phyloP scores from a whole-genome alignment of 2,113 vertebrate genomes.

The Plecotus auritus region DNA sequence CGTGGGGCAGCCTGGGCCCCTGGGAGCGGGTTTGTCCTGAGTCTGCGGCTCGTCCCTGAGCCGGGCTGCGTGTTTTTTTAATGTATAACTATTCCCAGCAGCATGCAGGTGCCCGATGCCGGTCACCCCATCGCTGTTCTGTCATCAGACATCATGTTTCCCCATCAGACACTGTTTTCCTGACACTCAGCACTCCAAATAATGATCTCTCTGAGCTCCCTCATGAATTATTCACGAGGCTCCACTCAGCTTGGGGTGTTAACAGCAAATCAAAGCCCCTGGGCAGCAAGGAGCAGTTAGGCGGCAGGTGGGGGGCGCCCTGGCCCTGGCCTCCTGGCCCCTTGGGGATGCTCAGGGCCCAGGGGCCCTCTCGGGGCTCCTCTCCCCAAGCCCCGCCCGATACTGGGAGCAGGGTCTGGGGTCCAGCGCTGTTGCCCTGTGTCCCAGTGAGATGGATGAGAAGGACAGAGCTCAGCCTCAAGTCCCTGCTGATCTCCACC shows the following conservation, averaged over 20 bases:
- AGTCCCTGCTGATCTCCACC: neutral
- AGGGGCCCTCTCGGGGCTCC: neutral
- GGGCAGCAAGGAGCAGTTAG: neutral
- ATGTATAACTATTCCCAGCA: slow-evolving; percentile 61
- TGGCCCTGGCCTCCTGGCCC: neutral
- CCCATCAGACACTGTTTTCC: slow-evolving; percentile 68
- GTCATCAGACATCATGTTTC: slow-evolving; percentile 68
- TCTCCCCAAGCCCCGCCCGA: neutral
- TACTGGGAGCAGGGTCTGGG: neutral
- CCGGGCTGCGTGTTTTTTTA: neutral
- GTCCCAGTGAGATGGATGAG: neutral
- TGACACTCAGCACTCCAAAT: slow-evolving; percentile 70
- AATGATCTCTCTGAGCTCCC: slow-evolving; percentile 61
- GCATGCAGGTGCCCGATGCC: slow-evolving; percentile 42
- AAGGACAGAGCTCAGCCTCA: neutral
- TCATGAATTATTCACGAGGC: slow-evolving; percentile 66
- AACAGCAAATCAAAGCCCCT: slow-evolving; percentile 59
- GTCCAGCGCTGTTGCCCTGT: fast-evolving
- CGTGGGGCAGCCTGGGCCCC: fast-evolving
- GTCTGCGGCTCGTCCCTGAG: neutral
- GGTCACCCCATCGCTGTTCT: slow-evolving; percentile 63
- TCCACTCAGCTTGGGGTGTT: slow-evolving; percentile 39
- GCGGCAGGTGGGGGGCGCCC: neutral
- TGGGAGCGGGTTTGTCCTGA: neutral
- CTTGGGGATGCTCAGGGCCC: neutral